Percentiles rank a stretch among this genome's conserved stretches.
Conservation (phyloP, 2,113 vertebrate genomes). For the Nematolebias whitei region DNA sequence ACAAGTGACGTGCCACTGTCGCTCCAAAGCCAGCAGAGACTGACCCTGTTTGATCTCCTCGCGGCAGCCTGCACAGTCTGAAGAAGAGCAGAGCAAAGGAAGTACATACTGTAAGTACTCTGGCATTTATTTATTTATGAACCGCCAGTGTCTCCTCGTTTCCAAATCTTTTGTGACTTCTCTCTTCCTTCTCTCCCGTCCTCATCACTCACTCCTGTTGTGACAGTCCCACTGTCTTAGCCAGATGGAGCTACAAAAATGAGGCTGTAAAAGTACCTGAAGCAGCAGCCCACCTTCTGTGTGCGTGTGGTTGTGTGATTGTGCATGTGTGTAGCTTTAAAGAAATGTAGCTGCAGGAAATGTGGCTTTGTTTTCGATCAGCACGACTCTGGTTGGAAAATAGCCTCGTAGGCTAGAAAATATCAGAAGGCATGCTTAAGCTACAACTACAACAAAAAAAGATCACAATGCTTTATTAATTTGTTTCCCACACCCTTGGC, state of each 20-base stretch:
- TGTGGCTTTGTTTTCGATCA: slow-evolving; percentile 23
- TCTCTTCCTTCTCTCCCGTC: too few relatives aligned
- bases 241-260: slow-evolving; percentile 61
- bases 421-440: not conserved
- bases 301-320: slow-evolving; percentile 25
- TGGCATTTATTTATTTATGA: slow-evolving; percentile 18
- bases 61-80: slow-evolving; percentile 94
- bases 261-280: slow-evolving; percentile 42
- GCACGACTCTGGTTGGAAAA: not conserved
- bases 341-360: slow-evolving; percentile 13
- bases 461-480: too few relatives aligned
- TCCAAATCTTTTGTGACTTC: slow-evolving; percentile 26
- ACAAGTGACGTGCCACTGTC: slow-evolving; percentile 98
- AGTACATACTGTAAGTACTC: too few relatives aligned
- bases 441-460: not conserved
- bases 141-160: slow-evolving; percentile 13
- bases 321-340: not conserved
- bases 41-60: slow-evolving; percentile 96
- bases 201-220: slow-evolving; percentile 8
- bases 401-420: not conserved
- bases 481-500: too few relatives aligned
- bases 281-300: slow-evolving; percentile 47
- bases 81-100: slow-evolving; percentile 1
- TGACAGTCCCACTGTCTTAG: slow-evolving; percentile 23
- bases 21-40: slow-evolving; percentile 93